Base-by-base conservation (phyloP, 2,113 vertebrate genomes). In the Ornithorhynchus anatinus region DNA sequence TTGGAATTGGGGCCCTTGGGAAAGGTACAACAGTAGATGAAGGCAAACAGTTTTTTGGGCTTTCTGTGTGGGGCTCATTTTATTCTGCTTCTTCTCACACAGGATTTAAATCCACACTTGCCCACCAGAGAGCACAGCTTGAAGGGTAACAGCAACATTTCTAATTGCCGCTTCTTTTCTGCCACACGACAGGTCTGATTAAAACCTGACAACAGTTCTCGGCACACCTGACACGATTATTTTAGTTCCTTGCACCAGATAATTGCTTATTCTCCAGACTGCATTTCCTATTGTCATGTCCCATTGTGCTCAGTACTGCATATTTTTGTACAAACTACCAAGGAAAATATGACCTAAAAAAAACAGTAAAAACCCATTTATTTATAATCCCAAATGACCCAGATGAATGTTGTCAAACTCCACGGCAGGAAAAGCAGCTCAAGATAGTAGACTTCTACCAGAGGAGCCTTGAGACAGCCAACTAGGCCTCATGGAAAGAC, bases 121-220 rank as follows among this genome's bases (percentile, higher is more conserved):
- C 40, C 8, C 7, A 7, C 12, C 56, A 31, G 23, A 25, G 37
- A 25, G 33, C 33, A 63, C n/a, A 15, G 8, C 36, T 1, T 0
- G 1, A 20, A 3, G 4, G 6, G 10, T 16, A 10, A 58, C 14
- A 39, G 53, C 44, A 66, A 44, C 22, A 51, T 42, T 70, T 47
- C 10, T 61, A 78, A 73, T 72, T 52, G 53, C 42, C 10, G 56
- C 59, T 53, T 56, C 29, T 57, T 43, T 68, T 48, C 37, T 14
- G n/a, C 27, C 47, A 71, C 2, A 36, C 53, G 60, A 23, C 10
- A 25, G n/a, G 14, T 33, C 61, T 81, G 59, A 72, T 50, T 38
- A 78, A 71, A 77, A 75, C 52, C 47, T 43, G 48, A 64, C 62
- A 64, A 48, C 54, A 53, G 37, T 42, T 66, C 47, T 51, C 29